A percentile compares a stretch with the other conserved stretches of the same genome.
Evolutionary conservation across 1,140 invertebrate genomes (phyloP).

Genomic region (Sarcophaga bullata): DNA sequence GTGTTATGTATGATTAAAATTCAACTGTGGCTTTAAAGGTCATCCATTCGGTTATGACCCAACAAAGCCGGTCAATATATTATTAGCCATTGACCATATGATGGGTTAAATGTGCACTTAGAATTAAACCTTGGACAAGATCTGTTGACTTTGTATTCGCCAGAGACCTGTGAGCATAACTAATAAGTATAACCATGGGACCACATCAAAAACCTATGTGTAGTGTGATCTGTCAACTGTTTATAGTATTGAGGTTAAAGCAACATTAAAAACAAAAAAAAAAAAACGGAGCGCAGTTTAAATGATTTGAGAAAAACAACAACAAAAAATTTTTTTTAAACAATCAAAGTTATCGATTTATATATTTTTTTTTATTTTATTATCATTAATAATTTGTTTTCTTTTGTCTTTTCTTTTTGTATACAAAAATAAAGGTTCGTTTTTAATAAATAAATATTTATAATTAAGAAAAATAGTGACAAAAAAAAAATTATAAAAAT

Average conservation of each 20-base stretch:
- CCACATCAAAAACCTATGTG: too few relatives aligned
- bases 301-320: neutral
- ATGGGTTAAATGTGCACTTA: too few relatives aligned
- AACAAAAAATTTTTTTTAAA: neutral
- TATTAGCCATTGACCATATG: too few relatives aligned
- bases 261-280: neutral
- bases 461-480: neutral
- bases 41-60: too few relatives aligned
- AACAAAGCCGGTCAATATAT: too few relatives aligned
- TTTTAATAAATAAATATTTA: conserved; percentile 12
- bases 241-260: neutral
- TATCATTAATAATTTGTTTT: conserved; percentile 2
- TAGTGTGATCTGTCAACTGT: neutral
- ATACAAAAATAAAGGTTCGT: neutral
- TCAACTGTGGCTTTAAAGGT: too few relatives aligned
- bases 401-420: neutral
- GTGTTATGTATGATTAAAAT: too few relatives aligned
- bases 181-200: too few relatives aligned
- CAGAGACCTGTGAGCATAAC: too few relatives aligned
- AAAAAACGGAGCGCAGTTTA: neutral
- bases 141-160: too few relatives aligned
- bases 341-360: conserved; percentile 18
- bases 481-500: neutral
- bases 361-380: neutral
- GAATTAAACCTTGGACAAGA: too few relatives aligned